Base-by-base conservation (phyloP, 2,797 vertebrate genomes). In the Amblyraja radiata region DNA sequence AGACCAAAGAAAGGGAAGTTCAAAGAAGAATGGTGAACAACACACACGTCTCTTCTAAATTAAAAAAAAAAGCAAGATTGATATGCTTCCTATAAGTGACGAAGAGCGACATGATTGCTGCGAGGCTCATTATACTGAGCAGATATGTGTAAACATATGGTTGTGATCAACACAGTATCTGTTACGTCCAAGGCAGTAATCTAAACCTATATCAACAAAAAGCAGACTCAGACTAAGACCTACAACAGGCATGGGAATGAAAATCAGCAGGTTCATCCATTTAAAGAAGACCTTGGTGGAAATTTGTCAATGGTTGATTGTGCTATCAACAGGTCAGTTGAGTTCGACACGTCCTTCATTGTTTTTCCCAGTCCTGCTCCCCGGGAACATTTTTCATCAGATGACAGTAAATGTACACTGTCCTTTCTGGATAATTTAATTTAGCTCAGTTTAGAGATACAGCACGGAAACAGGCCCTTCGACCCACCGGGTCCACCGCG, bases 161-260 rank as follows among this genome's bases (percentile, higher is more conserved):
- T 21, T 65, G 63, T 88, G 84, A 88, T 88, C 63, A 88, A 63
- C 58, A 21, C 84, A 36, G 84, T 65, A 65, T 32, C 58, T 86
- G 58, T 86, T 86, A 86, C 58, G n/a, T 63, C 61, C 84, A 68
- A 88, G 13, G n/a, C 61, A 32, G 84, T 65, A 36, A 88, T n/a
- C 16, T 65, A 88, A 68, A 88, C 61, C 32, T 63, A 36, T 63
- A 84, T 32, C 84, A 88, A 68, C 61, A 68, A 68, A 65, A 88
- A 14, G 68, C 14, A 88, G 84, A 16, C 65, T 18, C 18, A 68
- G 63, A 68, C 63, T 65, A 65, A 36, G n/a, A 68, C 23, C 84
- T 11, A 9, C 61, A n/a, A 39, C n/a, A 36, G n/a, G 1, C 63
- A 23, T 88, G 84, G 63, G 58, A 88, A 88, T 79, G 78, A 79